Evolutionary conservation across 1,140 invertebrate species (phyloP), one percentile per base, ranked within the genome.

Genomic region (Leptestheria dahalacensis): DNA sequence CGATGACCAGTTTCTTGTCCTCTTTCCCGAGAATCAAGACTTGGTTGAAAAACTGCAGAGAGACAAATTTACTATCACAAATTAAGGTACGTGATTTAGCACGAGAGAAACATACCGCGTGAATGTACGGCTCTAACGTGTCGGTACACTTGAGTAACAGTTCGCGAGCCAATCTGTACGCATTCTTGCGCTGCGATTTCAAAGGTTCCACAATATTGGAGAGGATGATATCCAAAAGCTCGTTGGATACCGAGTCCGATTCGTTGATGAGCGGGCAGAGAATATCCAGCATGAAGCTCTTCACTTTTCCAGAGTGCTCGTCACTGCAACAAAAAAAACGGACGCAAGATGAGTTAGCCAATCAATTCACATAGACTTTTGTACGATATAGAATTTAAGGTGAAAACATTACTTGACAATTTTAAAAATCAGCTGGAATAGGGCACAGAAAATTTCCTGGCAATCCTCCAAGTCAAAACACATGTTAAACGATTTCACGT

Each of bases 401-500:
- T 15, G 18, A 12, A 53, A 62, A 62, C 78, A 79, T 83, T 73
- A 94, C 89, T 92, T 96, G 65, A 96, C 87, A 72, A 95, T 93
- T 72, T 84, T 88, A 71, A 97, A 97, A 80, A 97, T 94, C n/a
- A 96, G 78, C 52, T 85, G 84, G 73, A 97, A 97, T 1, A 98
- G 76, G 47, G 84, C 82, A 68, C 90, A 92, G 71, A 97, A 95
- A 66, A 97, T 96, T 72, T 95, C 90, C 73, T 97, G 91, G 66
- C 88, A 95, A 71, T 97, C 92, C 72, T 97, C 93, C 46, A 97
- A 72, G 70, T 98, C 94, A 71, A 97, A 93, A 72, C 94, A 97
- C 84, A 98, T 97, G 72, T 97, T 97, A 72, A 98, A 98, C 0
- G 92, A 95, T 71, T 98, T 98, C 21, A 97, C 93, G 74, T 94